Evolutionary conservation across 2,113 vertebrate genomes (phyloP).

Genomic region (Coryphaenoides rupestris): DNA sequence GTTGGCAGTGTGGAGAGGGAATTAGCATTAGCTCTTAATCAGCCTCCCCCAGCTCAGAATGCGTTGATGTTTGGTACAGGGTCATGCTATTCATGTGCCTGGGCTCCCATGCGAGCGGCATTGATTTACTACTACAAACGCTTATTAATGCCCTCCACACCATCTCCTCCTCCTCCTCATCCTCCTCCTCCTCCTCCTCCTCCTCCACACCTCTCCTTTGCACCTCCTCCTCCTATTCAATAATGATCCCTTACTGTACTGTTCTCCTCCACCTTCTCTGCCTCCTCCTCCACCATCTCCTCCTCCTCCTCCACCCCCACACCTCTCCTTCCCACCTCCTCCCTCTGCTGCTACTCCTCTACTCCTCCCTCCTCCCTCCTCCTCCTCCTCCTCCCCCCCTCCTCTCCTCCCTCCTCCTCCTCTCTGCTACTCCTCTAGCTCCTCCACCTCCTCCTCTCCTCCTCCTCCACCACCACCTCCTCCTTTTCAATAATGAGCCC

Average conservation of each 20-base stretch:
- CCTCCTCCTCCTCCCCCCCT: neutral
- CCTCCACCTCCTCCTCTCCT: too few species aligned
- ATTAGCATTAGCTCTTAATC: slow-evolving; percentile 72
- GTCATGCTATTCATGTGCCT: slow-evolving; percentile 72
- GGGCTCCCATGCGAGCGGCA: slow-evolving; percentile 53
- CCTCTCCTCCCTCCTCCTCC: neutral
- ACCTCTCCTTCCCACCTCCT: too few species aligned
- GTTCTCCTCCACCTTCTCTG: too few species aligned
- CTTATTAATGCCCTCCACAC: slow-evolving; percentile 61
- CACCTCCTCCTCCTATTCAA: too few species aligned
- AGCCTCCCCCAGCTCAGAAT: slow-evolving; percentile 67
- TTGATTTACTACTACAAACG: slow-evolving; percentile 71
- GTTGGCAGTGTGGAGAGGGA: slow-evolving; percentile 63
- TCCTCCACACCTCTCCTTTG: too few species aligned
- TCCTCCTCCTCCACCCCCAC: too few species aligned
- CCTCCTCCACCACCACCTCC: too few species aligned
- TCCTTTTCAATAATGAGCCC: too few species aligned
- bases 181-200: slow-evolving; percentile 10
- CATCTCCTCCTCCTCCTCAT: slow-evolving; percentile 8
- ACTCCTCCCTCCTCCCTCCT: neutral
- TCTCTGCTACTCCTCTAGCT: too few species aligned
- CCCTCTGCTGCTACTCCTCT: too few species aligned
- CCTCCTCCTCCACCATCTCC: too few species aligned
- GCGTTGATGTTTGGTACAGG: slow-evolving; percentile 71
- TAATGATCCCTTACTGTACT: too few species aligned